These are phyloP conservation scores for Microtus californicus DNA, from an alignment of 2,797 vertebrate genomes.

Conservation along the genomic window DNA sequence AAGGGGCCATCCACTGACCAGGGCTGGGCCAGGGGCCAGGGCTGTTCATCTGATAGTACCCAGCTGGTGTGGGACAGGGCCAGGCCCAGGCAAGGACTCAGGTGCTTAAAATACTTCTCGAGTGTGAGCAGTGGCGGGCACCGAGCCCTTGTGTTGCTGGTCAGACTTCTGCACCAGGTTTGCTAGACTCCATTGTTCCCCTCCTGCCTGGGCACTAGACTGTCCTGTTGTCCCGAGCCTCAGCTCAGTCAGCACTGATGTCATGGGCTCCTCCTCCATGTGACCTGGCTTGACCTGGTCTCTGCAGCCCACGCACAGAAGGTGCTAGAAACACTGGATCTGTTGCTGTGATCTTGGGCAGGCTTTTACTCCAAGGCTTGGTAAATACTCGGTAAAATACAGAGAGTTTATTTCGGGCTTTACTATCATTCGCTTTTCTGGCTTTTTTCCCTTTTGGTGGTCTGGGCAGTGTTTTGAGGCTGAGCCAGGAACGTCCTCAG, in stretches of 20 bases:
- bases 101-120: slow-evolving; percentile 11
- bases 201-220: background rate
- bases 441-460: too few species aligned
- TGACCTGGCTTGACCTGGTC: rapidly evolving
- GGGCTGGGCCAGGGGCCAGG: background rate
- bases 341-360: background rate
- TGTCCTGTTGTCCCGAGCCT: background rate
- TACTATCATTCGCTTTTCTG: background rate
- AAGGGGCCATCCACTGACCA: background rate
- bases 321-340: background rate
- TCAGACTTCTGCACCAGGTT: background rate
- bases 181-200: rapidly evolving
- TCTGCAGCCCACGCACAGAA: background rate
- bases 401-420: background rate
- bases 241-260: background rate
- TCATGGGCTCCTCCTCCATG: background rate
- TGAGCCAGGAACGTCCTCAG: background rate
- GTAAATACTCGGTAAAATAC: background rate
- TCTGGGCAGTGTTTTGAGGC: background rate
- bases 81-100: background rate
- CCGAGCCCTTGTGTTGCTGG: background rate
- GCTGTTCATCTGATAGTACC: background rate
- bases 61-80: background rate
- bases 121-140: background rate
- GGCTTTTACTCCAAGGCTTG: background rate